These are phyloP conservation scores for Cynaeus angustus DNA, from an alignment of 2,888 invertebrate species.

Conservation along the genomic window DNA sequence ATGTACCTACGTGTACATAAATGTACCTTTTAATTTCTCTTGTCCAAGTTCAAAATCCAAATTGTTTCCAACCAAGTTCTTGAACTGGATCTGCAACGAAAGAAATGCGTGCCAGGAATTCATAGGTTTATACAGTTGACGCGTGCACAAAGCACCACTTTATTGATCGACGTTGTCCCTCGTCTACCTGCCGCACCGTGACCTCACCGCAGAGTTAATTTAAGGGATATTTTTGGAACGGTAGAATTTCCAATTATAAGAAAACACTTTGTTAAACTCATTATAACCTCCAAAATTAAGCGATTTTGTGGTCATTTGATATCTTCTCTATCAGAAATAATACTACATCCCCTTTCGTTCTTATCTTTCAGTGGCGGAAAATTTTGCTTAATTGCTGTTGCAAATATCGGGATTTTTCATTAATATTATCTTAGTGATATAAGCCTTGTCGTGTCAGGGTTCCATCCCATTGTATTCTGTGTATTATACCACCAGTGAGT, in stretches of 20 bases:
- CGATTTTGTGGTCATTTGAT: constrained; percentile 16
- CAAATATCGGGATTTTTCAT: constrained; percentile 53
- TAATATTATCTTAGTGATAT: constrained; percentile 64
- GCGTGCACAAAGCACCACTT: constrained; percentile 52
- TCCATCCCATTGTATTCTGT: constrained; percentile 63
- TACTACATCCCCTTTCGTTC: constrained; percentile 1
- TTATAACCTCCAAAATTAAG: constrained; percentile 15
- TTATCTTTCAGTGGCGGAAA: not conserved
- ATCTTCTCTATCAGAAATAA: constrained; percentile 7
- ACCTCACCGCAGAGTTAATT: constrained; percentile 61
- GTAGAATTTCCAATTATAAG: constrained; percentile 60
- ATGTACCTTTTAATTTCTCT: not conserved
- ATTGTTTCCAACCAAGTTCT: not conserved
- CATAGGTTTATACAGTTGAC: constrained; percentile 52
- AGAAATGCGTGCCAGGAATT: constrained; percentile 53
- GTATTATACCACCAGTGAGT: constrained; percentile 69
- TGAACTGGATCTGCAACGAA: constrained; percentile 8
- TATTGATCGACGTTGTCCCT: constrained; percentile 61
- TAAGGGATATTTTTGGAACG: constrained; percentile 58
- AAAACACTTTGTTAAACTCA: constrained; percentile 35
- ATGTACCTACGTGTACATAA: no score
- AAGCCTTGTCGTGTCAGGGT: constrained; percentile 64
- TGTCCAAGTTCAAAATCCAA: not conserved
- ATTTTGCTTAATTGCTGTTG: constrained; percentile 23
- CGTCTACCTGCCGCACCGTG: constrained; percentile 61